Evolutionary conservation across 1,140 invertebrate species (phyloP), one percentile per base, ranked within the genome.

Genomic region (Holcopasites calliopsidis): DNA sequence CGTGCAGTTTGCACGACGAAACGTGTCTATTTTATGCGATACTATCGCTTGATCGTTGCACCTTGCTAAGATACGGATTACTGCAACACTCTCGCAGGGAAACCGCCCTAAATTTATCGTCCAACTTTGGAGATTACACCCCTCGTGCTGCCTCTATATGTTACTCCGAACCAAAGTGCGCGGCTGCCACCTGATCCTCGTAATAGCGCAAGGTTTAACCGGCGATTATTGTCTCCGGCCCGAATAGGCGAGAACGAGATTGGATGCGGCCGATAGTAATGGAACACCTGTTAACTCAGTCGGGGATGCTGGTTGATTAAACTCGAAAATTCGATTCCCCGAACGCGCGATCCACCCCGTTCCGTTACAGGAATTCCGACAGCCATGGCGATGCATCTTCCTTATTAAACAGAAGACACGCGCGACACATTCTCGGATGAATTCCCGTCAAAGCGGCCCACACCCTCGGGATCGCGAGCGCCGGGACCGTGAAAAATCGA

Each of bases 281-380:
- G 26, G 75, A 65, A 50, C 75, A 77, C 75, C 75, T 77, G 75
- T 77, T 77, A 73, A 61, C 58, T 47, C 55, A 75, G 42, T 49
- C 47, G 21, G 13, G 21, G 75, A 73, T 73, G 33, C 50, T 40
- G 75, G 40, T 38, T 40, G 69, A 54, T 60, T 44, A 42, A 38
- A 40, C 52, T 40, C 4, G 71, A 52, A 60, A 74, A 77, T 66
- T 31, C 72, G 18, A 75, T 68, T 75, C 42, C 6, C 40, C 40
- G 2, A 0, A 23, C 16, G 3, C 16, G n/a, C 35, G 33, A 28
- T 21, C 38, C 40, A n/a, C 61, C 28, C 66, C 35, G 23, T 62
- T 52, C 57, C 31, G 13, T 72, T 38, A 65, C 38, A 6, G 26
- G 3, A 33, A 21, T 18, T 38, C 4, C 44, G 5, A 23, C 16